Evolutionary conservation across 53 echinoderm and acorn worm species (phyloP), one percentile per base, ranked within the genome.

Genomic region (Mesocentrotus franciscanus): DNA sequence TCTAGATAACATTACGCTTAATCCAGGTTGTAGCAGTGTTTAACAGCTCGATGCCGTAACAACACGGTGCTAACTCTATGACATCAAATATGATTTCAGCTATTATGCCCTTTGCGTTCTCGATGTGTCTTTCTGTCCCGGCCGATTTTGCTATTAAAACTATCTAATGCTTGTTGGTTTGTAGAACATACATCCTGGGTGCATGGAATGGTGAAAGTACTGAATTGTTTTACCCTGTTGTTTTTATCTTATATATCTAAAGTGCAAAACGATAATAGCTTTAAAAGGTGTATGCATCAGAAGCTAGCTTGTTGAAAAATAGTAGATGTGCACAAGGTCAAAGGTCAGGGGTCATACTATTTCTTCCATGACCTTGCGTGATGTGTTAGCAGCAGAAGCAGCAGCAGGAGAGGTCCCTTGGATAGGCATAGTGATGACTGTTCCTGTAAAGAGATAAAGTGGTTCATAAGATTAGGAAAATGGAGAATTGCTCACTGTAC

Each of bases 301-400:
- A 81, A 20, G 42, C 36, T 81, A 8, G 17, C 18, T 81, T 24
- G 87, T 58, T 87, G 57, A 10, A 59, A 26, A 29, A 58, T 10
- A n/a, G 58, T 8, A 27, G 12, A 27, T 87, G 57, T 33, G 58
- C 26, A 14, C 87, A 49, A 92, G 83, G 85, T 84, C 95, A 92
- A 81, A 42, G 33, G 83, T 36, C 64, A 8, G 17, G 55, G 89
- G 96, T 97, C 95, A 97, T 79, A 97, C 97, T 27, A 97, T 97
- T 95, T 97, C 97, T 74, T 97, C 97, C 93, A 97, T 95, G 75
- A 96, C 96, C 96, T 96, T 96, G 57, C 96, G 94, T 56, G 94
- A 93, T 17, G 89, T 92, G 33, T 87, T 87, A 72, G 85, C 71
- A 92, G 85, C 84, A 96, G 71, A 92, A 74, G 93, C 81, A 92